phyloP scores from a whole-genome alignment of 1,140 invertebrate species.

The Antheraea mylitta region DNA sequence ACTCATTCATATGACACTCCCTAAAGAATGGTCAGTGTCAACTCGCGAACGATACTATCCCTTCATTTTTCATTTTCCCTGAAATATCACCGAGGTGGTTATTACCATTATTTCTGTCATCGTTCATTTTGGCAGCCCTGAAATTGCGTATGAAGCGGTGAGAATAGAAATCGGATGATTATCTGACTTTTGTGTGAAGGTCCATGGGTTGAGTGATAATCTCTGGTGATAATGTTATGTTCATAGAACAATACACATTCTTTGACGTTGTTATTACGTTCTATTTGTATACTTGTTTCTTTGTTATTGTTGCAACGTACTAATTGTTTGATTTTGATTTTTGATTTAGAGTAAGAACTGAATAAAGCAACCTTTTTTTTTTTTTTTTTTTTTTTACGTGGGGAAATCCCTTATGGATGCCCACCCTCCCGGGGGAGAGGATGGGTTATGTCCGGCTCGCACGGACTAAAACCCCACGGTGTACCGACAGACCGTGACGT shows the following conservation, averaged over 20 bases:
- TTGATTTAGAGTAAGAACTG: too few relatives aligned
- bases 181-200: conserved; percentile 2
- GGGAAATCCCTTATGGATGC: too few relatives aligned
- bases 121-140: background rate
- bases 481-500: too few relatives aligned
- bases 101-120: background rate
- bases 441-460: too few relatives aligned
- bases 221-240: background rate
- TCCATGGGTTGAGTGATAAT: background rate
- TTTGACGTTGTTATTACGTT: background rate
- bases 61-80: background rate
- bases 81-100: background rate
- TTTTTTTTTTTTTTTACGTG: too few relatives aligned
- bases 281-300: too few relatives aligned
- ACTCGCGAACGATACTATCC: background rate
- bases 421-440: too few relatives aligned
- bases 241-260: background rate
- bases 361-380: too few relatives aligned
- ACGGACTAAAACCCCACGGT: too few relatives aligned
- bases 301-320: too few relatives aligned
- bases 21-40: background rate
- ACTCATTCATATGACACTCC: background rate
- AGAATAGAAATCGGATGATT: conserved; percentile 1
- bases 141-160: background rate
- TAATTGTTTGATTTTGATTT: too few relatives aligned